Base-by-base conservation (phyloP, 2,797 vertebrate genomes). In the Helarctos malayanus region DNA sequence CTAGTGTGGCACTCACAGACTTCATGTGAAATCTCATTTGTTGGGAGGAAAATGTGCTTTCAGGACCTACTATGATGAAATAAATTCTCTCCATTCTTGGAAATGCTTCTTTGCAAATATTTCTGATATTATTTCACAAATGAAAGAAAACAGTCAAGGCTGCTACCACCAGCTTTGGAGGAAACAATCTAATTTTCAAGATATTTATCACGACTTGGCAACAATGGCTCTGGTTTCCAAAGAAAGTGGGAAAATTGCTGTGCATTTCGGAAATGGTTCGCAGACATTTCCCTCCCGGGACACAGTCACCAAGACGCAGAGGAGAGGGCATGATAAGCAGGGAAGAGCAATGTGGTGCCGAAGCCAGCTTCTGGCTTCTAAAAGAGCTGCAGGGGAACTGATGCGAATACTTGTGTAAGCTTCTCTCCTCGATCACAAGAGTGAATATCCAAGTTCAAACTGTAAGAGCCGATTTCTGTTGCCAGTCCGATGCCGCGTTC, bases 181-280 rank as follows among this genome's bases (percentile, higher is more conserved):
- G 97, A 98, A 98, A 98, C 98, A 98, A 98, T 98, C 97, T 97
- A 92, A 98, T 98, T 98, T 98, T 97, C 87, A 98, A 98, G 97
- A 97, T 96, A 98, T 98, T 97, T 94, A 98, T 84, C 97, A 96
- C 96, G 89, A 98, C 96, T 96, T 98, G 97, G 87, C 97, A 98
- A 98, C 98, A 98, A 97, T 97, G 87, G 89, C 86, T 97, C 95
- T 95, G 92, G 95, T 96, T 97, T 98, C 94, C 89, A 96, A 95
- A 90, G 96, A 98, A 96, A 98, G 97, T 71, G 92, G 91, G 89
- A 97, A 98, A 98, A 98, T 86, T 97, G 82, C 96, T 95, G 95
- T 96, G 94, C 68, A 63, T 97, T 98, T 98, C 76, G 89, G 96
- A 98, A 98, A 97, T 7, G 75, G 97, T 97, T 98, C 96, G 92